Evolutionary conservation across 1,140 invertebrate genomes (phyloP).

Genomic region (Hyposmocoma kahamanoa): DNA sequence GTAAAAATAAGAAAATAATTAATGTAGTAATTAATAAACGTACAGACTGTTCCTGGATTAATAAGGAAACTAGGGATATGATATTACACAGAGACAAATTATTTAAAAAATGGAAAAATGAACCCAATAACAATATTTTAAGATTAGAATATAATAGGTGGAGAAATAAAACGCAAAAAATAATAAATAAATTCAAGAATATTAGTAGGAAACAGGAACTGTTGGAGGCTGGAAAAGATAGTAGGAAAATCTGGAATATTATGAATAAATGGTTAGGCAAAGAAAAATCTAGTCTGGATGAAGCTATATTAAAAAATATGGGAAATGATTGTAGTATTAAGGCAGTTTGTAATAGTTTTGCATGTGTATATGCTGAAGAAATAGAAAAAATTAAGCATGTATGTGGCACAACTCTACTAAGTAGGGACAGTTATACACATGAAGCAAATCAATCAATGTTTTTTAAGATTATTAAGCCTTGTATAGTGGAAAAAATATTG

Average conservation of each 20-base stretch:
- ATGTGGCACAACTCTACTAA: not conserved
- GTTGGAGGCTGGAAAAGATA: not conserved
- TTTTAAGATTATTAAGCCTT: not conserved
- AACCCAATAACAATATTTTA: not conserved
- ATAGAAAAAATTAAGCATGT: conserved; percentile 4
- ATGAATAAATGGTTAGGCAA: conserved; percentile 4
- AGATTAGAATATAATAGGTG: not conserved
- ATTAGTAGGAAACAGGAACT: not conserved
- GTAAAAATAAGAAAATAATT: not conserved
- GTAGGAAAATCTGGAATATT: not conserved
- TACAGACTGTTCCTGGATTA: not conserved
- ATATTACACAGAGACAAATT: not conserved
- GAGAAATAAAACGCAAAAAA: not conserved
- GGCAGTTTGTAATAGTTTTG: not conserved
- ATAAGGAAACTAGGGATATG: not conserved
- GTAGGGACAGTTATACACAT: not conserved
- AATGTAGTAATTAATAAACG: not conserved
- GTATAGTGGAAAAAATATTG: not conserved
- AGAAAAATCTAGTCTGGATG: not conserved
- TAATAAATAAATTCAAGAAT: not conserved
- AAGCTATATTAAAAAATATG: conserved; percentile 3
- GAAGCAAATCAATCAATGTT: not conserved
- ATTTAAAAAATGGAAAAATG: not conserved
- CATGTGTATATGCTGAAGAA: not conserved
- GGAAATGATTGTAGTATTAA: not conserved